Conservation (phyloP, 2,797 vertebrate genomes). For the Ceryle rudis region DNA sequence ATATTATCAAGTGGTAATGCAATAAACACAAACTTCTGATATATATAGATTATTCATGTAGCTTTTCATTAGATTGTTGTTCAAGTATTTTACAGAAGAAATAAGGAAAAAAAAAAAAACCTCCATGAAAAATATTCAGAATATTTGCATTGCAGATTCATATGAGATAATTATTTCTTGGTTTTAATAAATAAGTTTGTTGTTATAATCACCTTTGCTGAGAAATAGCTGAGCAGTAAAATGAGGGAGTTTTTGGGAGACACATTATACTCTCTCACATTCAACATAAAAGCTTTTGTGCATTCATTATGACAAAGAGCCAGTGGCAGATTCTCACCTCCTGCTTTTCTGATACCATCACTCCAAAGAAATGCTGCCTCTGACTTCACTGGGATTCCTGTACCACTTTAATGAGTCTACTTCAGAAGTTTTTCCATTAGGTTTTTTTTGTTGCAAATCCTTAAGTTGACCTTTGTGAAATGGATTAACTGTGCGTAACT, state of each 20-base stretch:
- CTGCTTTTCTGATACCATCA: not conserved
- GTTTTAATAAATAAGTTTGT: not conserved
- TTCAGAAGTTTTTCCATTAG: not conserved
- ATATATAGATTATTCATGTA: not conserved
- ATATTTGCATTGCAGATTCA: not conserved
- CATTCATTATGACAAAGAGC: not conserved
- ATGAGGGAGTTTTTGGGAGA: rapidly evolving
- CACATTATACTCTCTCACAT: rapidly evolving
- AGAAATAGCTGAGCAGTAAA: not conserved
- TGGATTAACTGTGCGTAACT: not conserved
- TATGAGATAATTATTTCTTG: not conserved
- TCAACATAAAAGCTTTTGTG: not conserved
- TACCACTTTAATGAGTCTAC: not conserved
- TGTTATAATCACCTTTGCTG: not conserved
- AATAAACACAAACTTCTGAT: not conserved
- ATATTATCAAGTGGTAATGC: not conserved
- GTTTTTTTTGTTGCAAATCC: not conserved
- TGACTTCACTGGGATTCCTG: not conserved
- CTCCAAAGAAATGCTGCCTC: not conserved
- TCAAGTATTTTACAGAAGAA: not conserved
- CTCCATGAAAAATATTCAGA: not conserved
- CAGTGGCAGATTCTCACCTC: not conserved
- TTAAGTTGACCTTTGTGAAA: not conserved
- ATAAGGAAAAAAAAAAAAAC: not conserved
- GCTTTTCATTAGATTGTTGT: not conserved